Evolutionary conservation across 2,888 invertebrate genomes (phyloP), one percentile per base, ranked within the genome.

Genomic region (Drosophila kambysellisi): DNA sequence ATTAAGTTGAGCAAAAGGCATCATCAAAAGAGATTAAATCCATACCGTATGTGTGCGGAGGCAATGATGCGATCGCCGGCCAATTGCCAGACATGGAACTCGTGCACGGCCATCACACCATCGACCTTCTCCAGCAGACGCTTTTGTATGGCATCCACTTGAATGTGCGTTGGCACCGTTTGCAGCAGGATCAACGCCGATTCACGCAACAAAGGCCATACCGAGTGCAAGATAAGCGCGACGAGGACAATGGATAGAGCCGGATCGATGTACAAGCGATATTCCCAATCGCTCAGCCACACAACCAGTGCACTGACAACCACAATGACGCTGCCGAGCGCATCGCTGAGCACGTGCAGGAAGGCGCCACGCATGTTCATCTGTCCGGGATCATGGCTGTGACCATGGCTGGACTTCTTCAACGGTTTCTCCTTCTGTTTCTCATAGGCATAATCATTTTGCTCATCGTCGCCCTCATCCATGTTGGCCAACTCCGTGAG

Each of bases 361-460:
- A 99, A 99, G n/a, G 99, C 99, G n/a, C 99, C 99, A 63, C 98
- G 96, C 99, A 99, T 99, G 92, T 99, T 99, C 96, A 99, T 96
- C 92, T 98, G 97, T 4, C 96, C 96, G 0, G 97, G 95, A 91
- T 96, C 95, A 82, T 94, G 94, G 64, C 94, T 93, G 83, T 95
- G 95, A 6, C 94, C 94, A 81, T 95, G 95, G 12, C 93, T 93
- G 65, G 94, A 91, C 68, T 93, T 93, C 53, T 93, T 92, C 54
- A 91, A 81, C 8, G 37, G 82, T 79, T 92, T 90, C 62, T 91
- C 92, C 82, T 92, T 91, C 64, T 82, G 83, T 58, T 93, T 92
- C 77, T 92, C 92, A 74, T 91, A 93, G 41, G 93, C 85, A 86
- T 92, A 91, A 80, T 93, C 89, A 82, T 96, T 96, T 52, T 88